phyloP scores from a whole-genome alignment of 2,888 invertebrate genomes.

The Julus scandinavius region DNA sequence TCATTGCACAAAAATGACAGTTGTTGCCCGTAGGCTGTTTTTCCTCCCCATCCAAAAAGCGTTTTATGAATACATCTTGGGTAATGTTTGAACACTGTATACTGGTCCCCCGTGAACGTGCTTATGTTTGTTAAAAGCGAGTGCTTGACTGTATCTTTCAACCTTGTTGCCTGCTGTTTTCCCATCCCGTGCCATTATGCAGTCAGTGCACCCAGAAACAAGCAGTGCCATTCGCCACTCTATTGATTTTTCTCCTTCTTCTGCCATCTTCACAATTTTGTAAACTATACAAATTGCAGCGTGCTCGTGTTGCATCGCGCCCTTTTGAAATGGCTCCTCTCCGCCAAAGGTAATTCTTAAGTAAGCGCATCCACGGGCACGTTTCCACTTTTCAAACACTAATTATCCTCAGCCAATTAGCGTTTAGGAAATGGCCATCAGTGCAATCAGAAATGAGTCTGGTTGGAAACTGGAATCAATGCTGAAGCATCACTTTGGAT shows the following conservation, averaged over 20 bases:
- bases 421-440: conserved; percentile 25
- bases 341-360: conserved; percentile 45
- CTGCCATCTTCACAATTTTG: conserved; percentile 52
- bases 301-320: not conserved
- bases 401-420: conserved; percentile 52
- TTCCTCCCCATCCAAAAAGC: conserved; percentile 2
- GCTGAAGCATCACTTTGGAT: not conserved
- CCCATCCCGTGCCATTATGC: conserved; percentile 48
- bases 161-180: conserved; percentile 43
- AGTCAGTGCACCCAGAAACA: conserved; percentile 50
- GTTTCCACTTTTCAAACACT: conserved; percentile 54
- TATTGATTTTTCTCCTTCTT: conserved; percentile 51
- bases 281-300: conserved; percentile 51
- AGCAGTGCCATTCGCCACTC: conserved; percentile 43
- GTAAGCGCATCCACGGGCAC: conserved; percentile 34
- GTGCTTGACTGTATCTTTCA: conserved; percentile 44
- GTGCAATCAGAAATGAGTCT: conserved; percentile 23
- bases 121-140: conserved; percentile 46
- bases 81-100: conserved; percentile 31
- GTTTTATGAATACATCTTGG: conserved; percentile 39
- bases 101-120: conserved; percentile 38
- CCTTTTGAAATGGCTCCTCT: not conserved
- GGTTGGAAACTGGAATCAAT: not conserved
- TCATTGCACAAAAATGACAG: conserved; percentile 27
- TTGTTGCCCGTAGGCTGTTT: conserved; percentile 22